These are phyloP conservation scores for Harmothoe impar DNA, from an alignment of 2,888 invertebrate genomes.

Conservation along the genomic window DNA sequence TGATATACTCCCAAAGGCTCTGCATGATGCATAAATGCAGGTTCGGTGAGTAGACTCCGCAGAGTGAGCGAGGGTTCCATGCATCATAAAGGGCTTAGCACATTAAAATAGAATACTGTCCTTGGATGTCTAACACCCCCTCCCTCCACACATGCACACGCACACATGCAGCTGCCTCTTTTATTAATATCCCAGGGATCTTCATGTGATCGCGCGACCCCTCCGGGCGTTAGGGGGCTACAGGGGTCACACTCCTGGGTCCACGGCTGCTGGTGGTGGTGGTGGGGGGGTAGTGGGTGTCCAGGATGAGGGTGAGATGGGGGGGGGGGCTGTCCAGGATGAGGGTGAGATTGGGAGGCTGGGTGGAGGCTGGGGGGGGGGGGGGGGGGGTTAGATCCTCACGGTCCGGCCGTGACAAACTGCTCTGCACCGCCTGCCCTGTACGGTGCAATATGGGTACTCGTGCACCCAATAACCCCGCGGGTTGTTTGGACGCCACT, in stretches of 20 bases:
- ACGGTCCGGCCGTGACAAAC: neutral
- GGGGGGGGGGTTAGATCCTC: neutral
- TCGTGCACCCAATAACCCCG: too few species aligned
- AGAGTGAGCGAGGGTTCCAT: too few species aligned
- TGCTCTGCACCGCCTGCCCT: too few species aligned
- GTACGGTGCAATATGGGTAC: too few species aligned
- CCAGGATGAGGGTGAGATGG: neutral
- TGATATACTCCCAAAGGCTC: too few species aligned
- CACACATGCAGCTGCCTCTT: neutral
- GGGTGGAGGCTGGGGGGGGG: neutral
- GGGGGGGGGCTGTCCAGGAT: neutral
- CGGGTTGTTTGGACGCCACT: too few species aligned
- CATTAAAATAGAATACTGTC: too few species aligned
- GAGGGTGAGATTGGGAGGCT: neutral
- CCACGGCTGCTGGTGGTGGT: neutral
- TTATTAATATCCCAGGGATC: constrained; percentile 29
- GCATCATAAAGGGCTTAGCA: too few species aligned
- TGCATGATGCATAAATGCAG: too few species aligned
- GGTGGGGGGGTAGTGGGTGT: neutral
- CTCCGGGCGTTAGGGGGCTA: neutral
- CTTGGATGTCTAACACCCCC: neutral
- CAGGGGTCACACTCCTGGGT: neutral
- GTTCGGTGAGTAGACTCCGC: too few species aligned
- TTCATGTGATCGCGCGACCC: neutral
- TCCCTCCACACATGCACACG: neutral